phyloP scores from a whole-genome alignment of 2,888 invertebrate genomes.

The Caenorhabditis sulstoni region DNA sequence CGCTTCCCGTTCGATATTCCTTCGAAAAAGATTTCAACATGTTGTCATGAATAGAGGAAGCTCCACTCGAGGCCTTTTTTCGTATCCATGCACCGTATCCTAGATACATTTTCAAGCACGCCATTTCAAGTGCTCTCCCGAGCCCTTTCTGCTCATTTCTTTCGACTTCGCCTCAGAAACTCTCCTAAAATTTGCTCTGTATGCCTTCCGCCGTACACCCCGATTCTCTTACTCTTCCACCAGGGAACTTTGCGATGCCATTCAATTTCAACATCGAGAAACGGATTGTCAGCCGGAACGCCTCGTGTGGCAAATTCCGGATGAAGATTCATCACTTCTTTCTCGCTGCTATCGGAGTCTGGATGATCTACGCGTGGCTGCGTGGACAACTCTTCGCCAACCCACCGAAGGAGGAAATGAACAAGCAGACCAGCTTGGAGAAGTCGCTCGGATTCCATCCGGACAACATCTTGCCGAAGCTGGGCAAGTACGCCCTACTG shows the following conservation, averaged over 20 bases:
- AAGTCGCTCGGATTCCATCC: not conserved
- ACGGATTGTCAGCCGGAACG: too few species aligned
- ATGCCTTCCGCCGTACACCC: too few species aligned
- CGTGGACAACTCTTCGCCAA: not conserved
- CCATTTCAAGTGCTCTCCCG: not conserved
- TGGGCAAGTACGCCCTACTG: not conserved
- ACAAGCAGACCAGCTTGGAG: conserved; percentile 1
- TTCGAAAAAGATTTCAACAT: too few species aligned
- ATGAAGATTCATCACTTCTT: conserved; percentile 20
- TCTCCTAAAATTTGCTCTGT: too few species aligned
- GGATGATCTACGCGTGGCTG: conserved; percentile 18
- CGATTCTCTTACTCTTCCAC: too few species aligned
- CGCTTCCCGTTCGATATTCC: too few species aligned
- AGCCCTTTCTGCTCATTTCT: too few species aligned
- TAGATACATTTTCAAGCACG: conserved; percentile 8
- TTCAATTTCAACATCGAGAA: too few species aligned
- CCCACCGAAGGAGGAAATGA: not conserved
- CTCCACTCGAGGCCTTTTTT: too few species aligned
- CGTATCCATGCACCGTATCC: conserved; percentile 2
- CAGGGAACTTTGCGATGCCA: too few species aligned
- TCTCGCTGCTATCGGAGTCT: not conserved
- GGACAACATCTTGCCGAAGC: not conserved
- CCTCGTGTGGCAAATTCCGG: not conserved
- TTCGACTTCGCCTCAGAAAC: too few species aligned
- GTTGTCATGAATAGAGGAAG: too few species aligned